phyloP scores from a whole-genome alignment of 2,113 vertebrate genomes.

The Myrmecophaga tridactyla region DNA sequence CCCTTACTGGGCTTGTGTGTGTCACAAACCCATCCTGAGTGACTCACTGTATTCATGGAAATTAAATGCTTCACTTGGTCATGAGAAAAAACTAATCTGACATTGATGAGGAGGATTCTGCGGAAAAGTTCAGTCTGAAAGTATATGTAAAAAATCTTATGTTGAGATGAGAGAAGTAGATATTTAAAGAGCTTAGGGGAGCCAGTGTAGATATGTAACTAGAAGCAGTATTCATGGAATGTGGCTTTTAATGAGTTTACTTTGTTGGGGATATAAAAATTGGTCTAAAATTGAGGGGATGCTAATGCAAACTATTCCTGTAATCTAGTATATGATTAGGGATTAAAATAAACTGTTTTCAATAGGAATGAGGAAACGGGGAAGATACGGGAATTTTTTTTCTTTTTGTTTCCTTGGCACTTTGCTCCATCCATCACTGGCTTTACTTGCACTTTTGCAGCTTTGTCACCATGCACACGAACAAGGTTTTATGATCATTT shows the following conservation, averaged over 20 bases:
- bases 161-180: background rate
- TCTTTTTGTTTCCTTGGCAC: background rate
- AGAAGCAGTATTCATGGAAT: background rate
- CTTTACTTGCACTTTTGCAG: background rate
- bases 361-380: no score
- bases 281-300: no score
- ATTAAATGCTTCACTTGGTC: background rate
- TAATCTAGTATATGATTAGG: background rate
- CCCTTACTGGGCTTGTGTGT: background rate
- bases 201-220: background rate
- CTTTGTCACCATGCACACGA: no score
- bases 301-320: background rate
- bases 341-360: no score
- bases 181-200: background rate
- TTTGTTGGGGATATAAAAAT: background rate
- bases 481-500: background rate
- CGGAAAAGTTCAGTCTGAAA: background rate
- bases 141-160: background rate
- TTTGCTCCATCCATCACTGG: no score
- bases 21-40: background rate
- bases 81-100: background rate
- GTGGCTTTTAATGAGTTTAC: background rate
- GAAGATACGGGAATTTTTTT: background rate
- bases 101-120: background rate
- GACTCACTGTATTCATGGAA: background rate